Base-by-base conservation (phyloP, 2,797 vertebrate genomes). In the Scolopax bukidnonensis region DNA sequence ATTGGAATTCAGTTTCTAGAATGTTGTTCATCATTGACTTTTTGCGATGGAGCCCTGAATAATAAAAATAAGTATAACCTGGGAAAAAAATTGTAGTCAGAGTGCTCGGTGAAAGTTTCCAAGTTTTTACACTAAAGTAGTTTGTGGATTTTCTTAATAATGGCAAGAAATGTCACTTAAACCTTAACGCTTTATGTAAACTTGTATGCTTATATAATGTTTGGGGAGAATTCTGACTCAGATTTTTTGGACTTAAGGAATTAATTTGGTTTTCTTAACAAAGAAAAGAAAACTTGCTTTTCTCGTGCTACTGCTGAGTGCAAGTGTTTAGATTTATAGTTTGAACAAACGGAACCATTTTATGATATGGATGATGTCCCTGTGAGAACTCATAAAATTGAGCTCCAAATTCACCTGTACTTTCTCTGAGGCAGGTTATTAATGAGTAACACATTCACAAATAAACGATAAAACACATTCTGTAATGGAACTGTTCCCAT, bases 401-500 rank as follows among this genome's bases (percentile, higher is more conserved):
- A 83, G 43, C 40, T 89, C 16, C 47, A 43, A 82, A 96, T 90
- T 93, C 68, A 82, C 53, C 38, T 90, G 33, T 63, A 59, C 80
- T 76, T 89, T 59, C 41, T 93, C 79, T 2, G 3, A 91, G 94
- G 43, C 14, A 53, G 21, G 3, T 83, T 84, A 86, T 90, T 95
- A 94, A 80, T 81, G 60, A 63, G 9, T 38, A 89, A 14, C 13
- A 50, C 38, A 54, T 89, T 94, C 59, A 90, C 68, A 95, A 59
- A 81, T 94, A 96, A 96, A 69, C 61, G 27, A 69, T 84, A 94
- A 84, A 95, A 32, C 75, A 67, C 53, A 51, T 84, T 50, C 16
- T 89, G 17, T 71, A 91, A 84, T 87, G 48, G 43, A 95, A 77
- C 48, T 81, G 12, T 76, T 96, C 77, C 64, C 21, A 0, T 41